Conservation (phyloP, 2,797 vertebrate genomes). For the Percopsis omiscomaycus region DNA sequence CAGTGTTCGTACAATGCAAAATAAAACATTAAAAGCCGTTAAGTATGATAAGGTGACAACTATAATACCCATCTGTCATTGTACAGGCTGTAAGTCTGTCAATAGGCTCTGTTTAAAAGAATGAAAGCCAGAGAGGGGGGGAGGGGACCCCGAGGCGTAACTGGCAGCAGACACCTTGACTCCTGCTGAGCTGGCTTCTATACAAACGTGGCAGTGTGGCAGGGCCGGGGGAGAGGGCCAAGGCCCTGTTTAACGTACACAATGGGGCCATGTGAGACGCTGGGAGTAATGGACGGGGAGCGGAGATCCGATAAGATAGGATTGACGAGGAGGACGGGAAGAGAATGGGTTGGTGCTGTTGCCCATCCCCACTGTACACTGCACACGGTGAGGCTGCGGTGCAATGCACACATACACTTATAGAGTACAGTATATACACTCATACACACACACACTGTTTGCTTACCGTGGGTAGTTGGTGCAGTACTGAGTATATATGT, state of each 20-base stretch:
- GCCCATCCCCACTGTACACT: not conserved
- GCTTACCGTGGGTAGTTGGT: slow-evolving; percentile 94
- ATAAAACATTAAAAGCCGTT: slow-evolving; percentile 65
- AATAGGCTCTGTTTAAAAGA: slow-evolving; percentile 54
- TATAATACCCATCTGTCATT: slow-evolving; percentile 66
- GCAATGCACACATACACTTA: not conserved
- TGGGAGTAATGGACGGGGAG: slow-evolving; percentile 54
- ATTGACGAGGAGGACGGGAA: slow-evolving; percentile 27
- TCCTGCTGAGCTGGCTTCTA: slow-evolving; percentile 53
- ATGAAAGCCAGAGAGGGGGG: slow-evolving; percentile 14
- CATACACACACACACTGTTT: slow-evolving; percentile 13
- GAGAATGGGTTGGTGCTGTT: slow-evolving; percentile 14
- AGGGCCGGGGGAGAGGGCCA: slow-evolving; percentile 24
- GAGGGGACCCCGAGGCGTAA: slow-evolving; percentile 60
- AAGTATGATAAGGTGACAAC: slow-evolving; percentile 59
- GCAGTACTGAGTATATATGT: slow-evolving; percentile 96
- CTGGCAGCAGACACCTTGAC: slow-evolving; percentile 65
- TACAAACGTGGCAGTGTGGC: slow-evolving; percentile 46
- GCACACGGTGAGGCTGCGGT: no score
- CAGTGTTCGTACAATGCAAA: slow-evolving; percentile 38
- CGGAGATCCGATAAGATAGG: slow-evolving; percentile 45
- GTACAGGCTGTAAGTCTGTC: slow-evolving; percentile 56
- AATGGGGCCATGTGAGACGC: slow-evolving; percentile 66
- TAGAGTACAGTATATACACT: slow-evolving; percentile 7
- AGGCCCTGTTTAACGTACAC: slow-evolving; percentile 45